phyloP scores from a whole-genome alignment of 2,113 vertebrate species.

The Chauna torquata region DNA sequence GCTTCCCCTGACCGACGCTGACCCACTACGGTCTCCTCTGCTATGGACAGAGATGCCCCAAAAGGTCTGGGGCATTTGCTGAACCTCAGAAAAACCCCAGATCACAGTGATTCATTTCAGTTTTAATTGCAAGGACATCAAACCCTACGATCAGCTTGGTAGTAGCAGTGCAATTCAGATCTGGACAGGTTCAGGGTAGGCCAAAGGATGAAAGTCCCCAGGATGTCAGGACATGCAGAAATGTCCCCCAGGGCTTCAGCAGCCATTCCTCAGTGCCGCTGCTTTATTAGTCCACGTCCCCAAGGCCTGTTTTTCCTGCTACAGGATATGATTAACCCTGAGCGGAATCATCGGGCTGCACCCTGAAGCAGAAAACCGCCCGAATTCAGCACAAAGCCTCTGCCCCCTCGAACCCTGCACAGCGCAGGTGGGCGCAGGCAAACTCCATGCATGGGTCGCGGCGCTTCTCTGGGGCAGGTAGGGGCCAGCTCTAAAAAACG shows the following conservation, averaged over 20 bases:
- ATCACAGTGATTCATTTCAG: not conserved
- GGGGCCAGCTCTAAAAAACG: too few species aligned
- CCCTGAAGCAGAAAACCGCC: not conserved
- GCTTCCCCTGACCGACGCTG: not conserved
- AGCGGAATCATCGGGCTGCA: rapidly evolving
- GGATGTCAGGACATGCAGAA: not conserved
- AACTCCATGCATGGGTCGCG: rapidly evolving
- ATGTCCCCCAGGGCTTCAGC: not conserved
- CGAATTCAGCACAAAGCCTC: not conserved
- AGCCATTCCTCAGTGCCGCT: not conserved
- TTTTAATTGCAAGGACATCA: not conserved
- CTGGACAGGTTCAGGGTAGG: not conserved
- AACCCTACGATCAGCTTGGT: not conserved
- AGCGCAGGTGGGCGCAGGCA: not conserved
- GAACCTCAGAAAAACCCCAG: not conserved
- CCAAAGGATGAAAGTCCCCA: not conserved
- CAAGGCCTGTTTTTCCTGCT: not conserved
- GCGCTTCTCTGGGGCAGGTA: not conserved
- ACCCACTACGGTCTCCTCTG: not conserved
- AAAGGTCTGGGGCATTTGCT: not conserved
- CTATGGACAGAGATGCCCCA: rapidly evolving
- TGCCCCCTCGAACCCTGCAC: not conserved
- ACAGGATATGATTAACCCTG: conserved; percentile 46
- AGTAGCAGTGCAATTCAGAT: not conserved
- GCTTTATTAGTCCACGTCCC: not conserved